Conservation (phyloP, 1,140 invertebrate genomes). For the Pogonognathellus flavescens region DNA sequence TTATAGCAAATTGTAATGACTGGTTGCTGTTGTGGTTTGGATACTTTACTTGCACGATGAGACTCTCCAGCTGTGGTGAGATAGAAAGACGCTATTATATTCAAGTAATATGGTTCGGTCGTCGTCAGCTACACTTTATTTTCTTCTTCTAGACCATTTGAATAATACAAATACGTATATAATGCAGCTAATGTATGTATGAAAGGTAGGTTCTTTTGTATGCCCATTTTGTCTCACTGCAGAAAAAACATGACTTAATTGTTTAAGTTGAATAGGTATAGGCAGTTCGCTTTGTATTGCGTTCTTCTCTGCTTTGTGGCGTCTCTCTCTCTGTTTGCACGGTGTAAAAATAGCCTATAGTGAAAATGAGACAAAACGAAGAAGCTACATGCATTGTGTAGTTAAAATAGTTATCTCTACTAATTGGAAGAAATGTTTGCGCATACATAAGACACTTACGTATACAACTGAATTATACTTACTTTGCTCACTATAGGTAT, state of each 20-base stretch:
- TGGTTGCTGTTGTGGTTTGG: constrained; percentile 32
- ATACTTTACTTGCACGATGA: background rate
- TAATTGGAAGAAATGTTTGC: background rate
- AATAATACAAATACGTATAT: background rate
- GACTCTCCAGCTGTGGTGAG: constrained; percentile 28
- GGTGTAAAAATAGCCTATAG: background rate
- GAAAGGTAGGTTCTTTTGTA: background rate
- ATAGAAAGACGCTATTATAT: background rate
- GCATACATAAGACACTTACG: no score
- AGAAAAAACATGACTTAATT: constrained; percentile 32
- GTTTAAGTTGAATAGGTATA: background rate
- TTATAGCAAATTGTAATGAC: constrained; percentile 43
- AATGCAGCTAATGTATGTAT: background rate
- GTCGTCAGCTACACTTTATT: background rate
- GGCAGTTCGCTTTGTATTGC: background rate
- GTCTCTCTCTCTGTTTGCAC: constrained; percentile 9
- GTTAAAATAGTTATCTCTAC: background rate
- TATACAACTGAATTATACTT: no score
- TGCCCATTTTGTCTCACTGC: constrained; percentile 5
- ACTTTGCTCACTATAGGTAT: no score
- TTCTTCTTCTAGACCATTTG: background rate
- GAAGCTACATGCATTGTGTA: background rate
- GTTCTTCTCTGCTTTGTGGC: background rate
- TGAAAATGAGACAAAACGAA: background rate
- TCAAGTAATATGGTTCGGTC: no score